phyloP scores from a whole-genome alignment of 2,888 invertebrate genomes.

The Atherix ibis region DNA sequence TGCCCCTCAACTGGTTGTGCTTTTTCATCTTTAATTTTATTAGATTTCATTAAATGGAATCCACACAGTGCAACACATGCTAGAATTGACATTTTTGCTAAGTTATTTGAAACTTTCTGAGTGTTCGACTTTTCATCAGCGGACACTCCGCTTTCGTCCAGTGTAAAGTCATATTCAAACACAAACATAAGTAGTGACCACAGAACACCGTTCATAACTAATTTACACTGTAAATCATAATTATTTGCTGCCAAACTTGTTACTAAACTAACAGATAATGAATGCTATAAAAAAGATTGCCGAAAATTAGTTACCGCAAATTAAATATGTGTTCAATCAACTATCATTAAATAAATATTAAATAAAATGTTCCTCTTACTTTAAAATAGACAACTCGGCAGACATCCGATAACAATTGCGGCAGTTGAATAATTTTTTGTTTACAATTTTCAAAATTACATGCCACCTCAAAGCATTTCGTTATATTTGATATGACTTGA shows the following conservation, averaged over 20 bases:
- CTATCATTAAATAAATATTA: slow-evolving; percentile 4
- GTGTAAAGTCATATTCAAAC: slow-evolving; percentile 92
- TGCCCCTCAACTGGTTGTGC: slow-evolving; percentile 12
- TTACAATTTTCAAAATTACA: slow-evolving; percentile 85
- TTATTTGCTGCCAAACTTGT: slow-evolving; percentile 76
- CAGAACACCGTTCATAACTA: slow-evolving; percentile 72
- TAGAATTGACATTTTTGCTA: slow-evolving; percentile 72
- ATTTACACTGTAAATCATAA: slow-evolving; percentile 60
- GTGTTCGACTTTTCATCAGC: slow-evolving; percentile 71
- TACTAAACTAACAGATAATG: slow-evolving; percentile 80
- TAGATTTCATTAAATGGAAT: slow-evolving; percentile 34
- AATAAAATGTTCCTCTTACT: no score
- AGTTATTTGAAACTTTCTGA: slow-evolving; percentile 80
- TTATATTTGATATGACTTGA: slow-evolving; percentile 81
- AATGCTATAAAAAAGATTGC: slow-evolving; percentile 37
- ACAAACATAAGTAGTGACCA: slow-evolving; percentile 83
- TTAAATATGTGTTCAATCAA: slow-evolving; percentile 3
- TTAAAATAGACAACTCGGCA: slow-evolving; percentile 74
- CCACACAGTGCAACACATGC: slow-evolving; percentile 74
- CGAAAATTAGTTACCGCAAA: no score
- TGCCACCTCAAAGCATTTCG: slow-evolving; percentile 88
- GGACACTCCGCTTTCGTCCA: slow-evolving; percentile 91
- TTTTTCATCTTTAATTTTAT: slow-evolving; percentile 13
- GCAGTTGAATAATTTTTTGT: slow-evolving; percentile 70
- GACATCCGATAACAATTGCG: slow-evolving; percentile 73